Percentiles rank a stretch among this genome's conserved stretches.
phyloP scores from a whole-genome alignment of 2,888 invertebrate genomes.

The Drosophila paucipuncta region DNA sequence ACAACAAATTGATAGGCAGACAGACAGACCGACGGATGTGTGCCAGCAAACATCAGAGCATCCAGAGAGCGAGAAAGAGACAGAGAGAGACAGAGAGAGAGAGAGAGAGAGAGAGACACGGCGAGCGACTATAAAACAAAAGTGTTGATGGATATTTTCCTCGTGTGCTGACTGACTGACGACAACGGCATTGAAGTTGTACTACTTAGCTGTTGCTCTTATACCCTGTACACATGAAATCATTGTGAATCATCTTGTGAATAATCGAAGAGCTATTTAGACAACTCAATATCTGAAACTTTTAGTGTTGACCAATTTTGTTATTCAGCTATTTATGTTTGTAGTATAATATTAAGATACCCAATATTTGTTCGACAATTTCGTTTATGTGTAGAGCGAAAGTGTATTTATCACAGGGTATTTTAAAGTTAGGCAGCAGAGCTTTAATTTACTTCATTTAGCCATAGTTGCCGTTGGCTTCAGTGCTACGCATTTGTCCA shows the following conservation, averaged over 20 bases:
- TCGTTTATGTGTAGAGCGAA: neutral
- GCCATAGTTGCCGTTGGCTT: conserved; percentile 47
- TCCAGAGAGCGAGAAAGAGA: conserved; percentile 2
- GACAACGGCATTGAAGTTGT: conserved; percentile 70
- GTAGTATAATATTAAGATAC: neutral
- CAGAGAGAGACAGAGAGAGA: neutral
- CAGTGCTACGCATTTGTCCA: conserved; percentile 77
- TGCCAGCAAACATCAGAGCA: conserved; percentile 71
- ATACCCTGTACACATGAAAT: conserved; percentile 37
- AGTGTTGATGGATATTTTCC: conserved; percentile 83
- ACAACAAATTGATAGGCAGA: conserved; percentile 75
- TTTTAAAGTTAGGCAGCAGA: neutral
- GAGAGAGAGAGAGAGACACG: conserved; percentile 9
- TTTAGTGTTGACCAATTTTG: neutral
- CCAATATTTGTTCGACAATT: neutral
- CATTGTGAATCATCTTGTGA: neutral
- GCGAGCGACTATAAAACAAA: conserved; percentile 71
- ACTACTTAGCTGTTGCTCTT: conserved; percentile 14
- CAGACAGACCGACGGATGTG: conserved; percentile 63
- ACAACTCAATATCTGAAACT: neutral
- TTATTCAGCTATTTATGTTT: neutral
- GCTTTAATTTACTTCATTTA: conserved; percentile 32
- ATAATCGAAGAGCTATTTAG: neutral
- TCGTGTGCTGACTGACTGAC: conserved; percentile 72
- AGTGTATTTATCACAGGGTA: conserved; percentile 37